These are phyloP conservation scores for Rostratula benghalensis DNA, from an alignment of 2,113 vertebrate species.

Conservation along the genomic window DNA sequence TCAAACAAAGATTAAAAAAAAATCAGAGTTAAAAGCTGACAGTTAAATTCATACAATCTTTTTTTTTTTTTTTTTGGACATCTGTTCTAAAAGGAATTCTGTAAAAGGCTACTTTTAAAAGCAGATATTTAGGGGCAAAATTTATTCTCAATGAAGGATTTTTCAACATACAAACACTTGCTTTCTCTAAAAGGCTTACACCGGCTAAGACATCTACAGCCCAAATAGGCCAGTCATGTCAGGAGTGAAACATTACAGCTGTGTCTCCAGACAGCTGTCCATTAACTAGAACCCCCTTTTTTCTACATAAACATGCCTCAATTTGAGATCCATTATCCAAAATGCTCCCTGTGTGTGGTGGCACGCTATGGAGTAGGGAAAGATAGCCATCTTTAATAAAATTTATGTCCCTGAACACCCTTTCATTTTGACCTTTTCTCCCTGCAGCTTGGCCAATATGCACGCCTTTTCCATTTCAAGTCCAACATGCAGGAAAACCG, in stretches of 20 bases:
- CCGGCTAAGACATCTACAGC: neutral
- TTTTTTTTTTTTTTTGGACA: no score
- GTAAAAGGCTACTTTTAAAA: neutral
- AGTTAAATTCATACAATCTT: rapidly evolving
- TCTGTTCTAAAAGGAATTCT: neutral
- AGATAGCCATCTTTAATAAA: neutral
- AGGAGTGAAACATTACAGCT: neutral
- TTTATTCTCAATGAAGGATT: neutral
- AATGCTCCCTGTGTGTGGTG: neutral
- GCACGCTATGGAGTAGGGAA: neutral
- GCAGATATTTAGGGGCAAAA: neutral
- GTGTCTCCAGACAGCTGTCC: neutral
- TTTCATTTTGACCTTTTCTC: neutral
- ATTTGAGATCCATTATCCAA: neutral
- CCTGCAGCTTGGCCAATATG: neutral
- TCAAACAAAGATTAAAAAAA: neutral
- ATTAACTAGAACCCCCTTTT: neutral
- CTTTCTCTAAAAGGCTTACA: neutral
- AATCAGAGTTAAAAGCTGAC: neutral
- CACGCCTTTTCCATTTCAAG: neutral
- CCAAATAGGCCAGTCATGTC: neutral
- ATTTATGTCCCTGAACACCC: neutral
- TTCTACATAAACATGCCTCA: neutral
- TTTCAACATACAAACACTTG: neutral
- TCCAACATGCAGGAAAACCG: neutral